A percentile compares a stretch with the other conserved stretches of the same genome.
Conservation (phyloP, 2,888 invertebrate genomes). For the Erebia palarica region DNA sequence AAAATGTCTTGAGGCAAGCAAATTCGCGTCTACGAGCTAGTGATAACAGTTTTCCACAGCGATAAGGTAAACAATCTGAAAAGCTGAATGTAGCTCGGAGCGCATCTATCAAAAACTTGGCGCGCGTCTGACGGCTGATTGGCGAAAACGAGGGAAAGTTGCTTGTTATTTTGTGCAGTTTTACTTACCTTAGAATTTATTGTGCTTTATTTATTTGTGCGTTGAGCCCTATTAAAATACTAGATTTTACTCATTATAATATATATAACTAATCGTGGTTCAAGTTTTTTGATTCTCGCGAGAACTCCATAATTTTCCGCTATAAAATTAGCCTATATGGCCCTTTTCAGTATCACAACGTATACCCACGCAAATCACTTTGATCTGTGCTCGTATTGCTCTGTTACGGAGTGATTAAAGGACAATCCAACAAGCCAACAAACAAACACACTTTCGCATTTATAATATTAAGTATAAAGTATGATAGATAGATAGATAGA, state of each 20-base stretch:
- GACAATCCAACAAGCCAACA: too few species aligned
- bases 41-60: background rate
- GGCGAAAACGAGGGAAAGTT: conserved; percentile 31
- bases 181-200: conserved; percentile 11
- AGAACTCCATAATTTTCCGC: too few species aligned
- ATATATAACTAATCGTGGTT: too few species aligned
- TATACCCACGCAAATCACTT: too few species aligned
- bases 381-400: too few species aligned
- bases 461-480: too few species aligned
- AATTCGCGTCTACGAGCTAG: background rate
- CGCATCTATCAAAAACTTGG: conserved; percentile 38
- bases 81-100: conserved; percentile 30
- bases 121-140: conserved; percentile 35
- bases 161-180: conserved; percentile 32
- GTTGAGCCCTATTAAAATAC: conserved; percentile 1
- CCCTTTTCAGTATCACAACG: too few species aligned
- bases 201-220: background rate
- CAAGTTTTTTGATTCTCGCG: too few species aligned
- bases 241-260: background rate
- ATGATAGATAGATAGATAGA: too few species aligned
- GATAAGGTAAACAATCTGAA: conserved; percentile 31
- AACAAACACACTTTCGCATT: too few species aligned
- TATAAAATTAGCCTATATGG: too few species aligned
- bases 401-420: too few species aligned
- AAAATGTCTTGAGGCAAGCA: background rate